Evolutionary conservation across 1,140 invertebrate species (phyloP).

Genomic region (Sogatella furcifera): DNA sequence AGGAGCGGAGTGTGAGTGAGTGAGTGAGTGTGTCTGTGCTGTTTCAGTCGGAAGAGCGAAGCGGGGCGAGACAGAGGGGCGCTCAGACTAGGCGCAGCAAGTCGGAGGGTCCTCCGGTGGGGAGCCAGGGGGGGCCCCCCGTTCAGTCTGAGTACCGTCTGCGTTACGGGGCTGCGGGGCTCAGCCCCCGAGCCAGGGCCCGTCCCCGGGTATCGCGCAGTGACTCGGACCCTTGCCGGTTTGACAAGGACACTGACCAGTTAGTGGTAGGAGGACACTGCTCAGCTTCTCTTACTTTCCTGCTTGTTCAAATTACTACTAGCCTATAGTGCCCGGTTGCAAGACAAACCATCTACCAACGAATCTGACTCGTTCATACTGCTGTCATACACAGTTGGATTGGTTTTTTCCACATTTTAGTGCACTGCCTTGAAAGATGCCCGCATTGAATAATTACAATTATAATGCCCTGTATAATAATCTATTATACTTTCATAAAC

Average conservation of each 20-base stretch:
- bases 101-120: constrained; percentile 51
- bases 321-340: no score
- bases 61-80: constrained; percentile 30
- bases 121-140: constrained; percentile 39
- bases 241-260: constrained; percentile 14
- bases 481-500: no score
- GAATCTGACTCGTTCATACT: no score
- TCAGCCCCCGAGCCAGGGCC: constrained; percentile 10
- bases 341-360: no score
- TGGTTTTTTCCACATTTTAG: no score
- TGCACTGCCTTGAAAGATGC: no score
- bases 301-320: constrained; percentile 1
- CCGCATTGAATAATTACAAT: no score
- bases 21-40: constrained; percentile 26
- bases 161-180: neutral
- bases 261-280: constrained; percentile 14
- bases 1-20: neutral
- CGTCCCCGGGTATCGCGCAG: constrained; percentile 14
- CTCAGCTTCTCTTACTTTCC: constrained; percentile 12
- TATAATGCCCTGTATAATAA: no score
- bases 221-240: constrained; percentile 20
- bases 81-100: constrained; percentile 55
- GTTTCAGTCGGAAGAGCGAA: constrained; percentile 43
- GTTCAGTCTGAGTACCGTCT: constrained; percentile 33
- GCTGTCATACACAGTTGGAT: no score